Base-by-base conservation (phyloP, 1,140 invertebrate species). In the Arion vulgaris region DNA sequence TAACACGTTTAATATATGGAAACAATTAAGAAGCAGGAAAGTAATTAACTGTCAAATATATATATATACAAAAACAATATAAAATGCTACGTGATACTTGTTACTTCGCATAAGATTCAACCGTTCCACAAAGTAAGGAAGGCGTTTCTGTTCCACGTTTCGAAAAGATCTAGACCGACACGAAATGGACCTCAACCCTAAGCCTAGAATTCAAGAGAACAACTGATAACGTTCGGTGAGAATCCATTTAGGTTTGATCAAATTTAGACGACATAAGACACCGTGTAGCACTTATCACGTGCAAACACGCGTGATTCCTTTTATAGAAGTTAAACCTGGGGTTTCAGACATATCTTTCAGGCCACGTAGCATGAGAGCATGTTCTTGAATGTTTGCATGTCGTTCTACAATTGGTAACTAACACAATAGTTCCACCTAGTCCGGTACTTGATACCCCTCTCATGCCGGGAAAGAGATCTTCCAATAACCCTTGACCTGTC, bases 391-490 rank as follows among this genome's bases (percentile, higher is more conserved):
- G 53, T 57, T 57, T 57, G 53, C 23, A 57, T 57, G 9, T 57
- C 15, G 53, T 57, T 23, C 23, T 57, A 9, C 53, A 19, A n/a
- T n/a, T 19, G 53, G 15, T n/a, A 11, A 57, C 9, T 23, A 57
- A 57, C 53, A 57, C 7, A 5, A 0, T 32, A 66, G 62, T 66
- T 66, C 62, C 28, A 66, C 5, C 62, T 66, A 66, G 28, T 34
- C 62, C 5, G 17, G 9, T 28, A 66, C 62, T 66, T 66, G 62
- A 66, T 32, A 66, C 62, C 62, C 62, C 62, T 32, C n/a, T 32
- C 62, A 5, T 66, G 62, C 66, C 26, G 45, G 26, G n/a, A 57
- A 28, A 66, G 41, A 69, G 77, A 80, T 41, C 51, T 45, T 49
- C 57, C n/a, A 41, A 71, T 26, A 28, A 73, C 69, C 32, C 49